Evolutionary conservation across 2,888 invertebrate species (phyloP).

Genomic region (Crioceris asparagi): DNA sequence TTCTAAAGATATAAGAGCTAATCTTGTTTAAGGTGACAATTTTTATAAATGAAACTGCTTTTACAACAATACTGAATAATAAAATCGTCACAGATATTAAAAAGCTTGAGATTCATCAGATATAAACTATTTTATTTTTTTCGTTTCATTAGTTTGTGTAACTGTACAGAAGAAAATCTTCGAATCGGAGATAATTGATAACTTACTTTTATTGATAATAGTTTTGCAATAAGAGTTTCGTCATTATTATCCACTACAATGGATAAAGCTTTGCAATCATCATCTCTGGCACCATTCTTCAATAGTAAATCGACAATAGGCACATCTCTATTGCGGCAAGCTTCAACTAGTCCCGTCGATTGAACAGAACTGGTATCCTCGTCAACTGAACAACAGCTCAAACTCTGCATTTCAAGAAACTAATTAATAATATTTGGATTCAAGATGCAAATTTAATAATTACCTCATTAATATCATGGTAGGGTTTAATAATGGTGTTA

Average conservation of each 20-base stretch:
- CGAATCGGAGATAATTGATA: no score
- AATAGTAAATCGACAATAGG: slow-evolving; percentile 68
- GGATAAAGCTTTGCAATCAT: slow-evolving; percentile 69
- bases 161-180: no score
- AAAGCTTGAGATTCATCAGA: no score
- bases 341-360: slow-evolving; percentile 55
- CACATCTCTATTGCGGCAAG: slow-evolving; percentile 55
- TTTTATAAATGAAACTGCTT: no score
- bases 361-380: slow-evolving; percentile 39
- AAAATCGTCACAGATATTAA: no score
- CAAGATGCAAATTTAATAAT: slow-evolving; percentile 3
- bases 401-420: slow-evolving; percentile 18
- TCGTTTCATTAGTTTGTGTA: no score
- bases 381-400: slow-evolving; percentile 38
- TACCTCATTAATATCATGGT: slow-evolving; percentile 37
- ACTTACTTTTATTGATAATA: slow-evolving; percentile 69
- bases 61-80: no score
- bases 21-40: no score
- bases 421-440: background rate
- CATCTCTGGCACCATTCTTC: slow-evolving; percentile 76
- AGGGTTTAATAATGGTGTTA: slow-evolving; percentile 55
- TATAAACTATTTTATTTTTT: no score
- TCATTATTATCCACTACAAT: slow-evolving; percentile 67
- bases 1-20: no score
- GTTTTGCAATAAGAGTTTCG: slow-evolving; percentile 62